Percentiles rank a stretch among this genome's conserved stretches.
phyloP scores from a whole-genome alignment of 1,140 invertebrate species.

The Berghia stephanieae region DNA sequence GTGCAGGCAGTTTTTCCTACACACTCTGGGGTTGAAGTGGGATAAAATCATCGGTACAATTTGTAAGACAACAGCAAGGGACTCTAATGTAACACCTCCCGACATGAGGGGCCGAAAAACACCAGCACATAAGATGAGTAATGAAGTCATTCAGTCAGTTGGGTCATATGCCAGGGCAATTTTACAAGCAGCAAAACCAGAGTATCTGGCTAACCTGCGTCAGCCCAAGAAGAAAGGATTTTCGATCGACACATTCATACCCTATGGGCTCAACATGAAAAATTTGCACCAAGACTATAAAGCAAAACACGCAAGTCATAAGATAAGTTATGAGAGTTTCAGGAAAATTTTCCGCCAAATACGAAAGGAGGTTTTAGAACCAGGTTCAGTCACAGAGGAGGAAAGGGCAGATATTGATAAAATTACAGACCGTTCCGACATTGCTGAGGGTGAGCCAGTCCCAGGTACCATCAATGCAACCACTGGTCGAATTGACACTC shows the following conservation, averaged over 20 bases:
- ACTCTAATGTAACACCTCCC: neutral
- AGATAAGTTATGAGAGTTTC: slow-evolving; percentile 27
- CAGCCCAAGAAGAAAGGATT: neutral
- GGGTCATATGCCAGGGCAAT: slow-evolving; percentile 13
- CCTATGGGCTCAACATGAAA: slow-evolving; percentile 27
- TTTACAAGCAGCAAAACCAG: slow-evolving; percentile 3
- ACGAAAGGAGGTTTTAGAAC: too few relatives aligned
- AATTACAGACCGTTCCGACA: too few relatives aligned
- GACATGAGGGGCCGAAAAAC: slow-evolving; percentile 17
- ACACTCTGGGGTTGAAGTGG: slow-evolving; percentile 26
- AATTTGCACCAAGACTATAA: slow-evolving; percentile 24
- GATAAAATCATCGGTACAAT: slow-evolving; percentile 25
- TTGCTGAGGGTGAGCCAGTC: too few relatives aligned
- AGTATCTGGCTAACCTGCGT: too few relatives aligned
- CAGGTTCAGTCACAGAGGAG: too few relatives aligned
- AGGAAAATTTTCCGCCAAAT: slow-evolving; percentile 11
- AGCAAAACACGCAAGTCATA: slow-evolving; percentile 15
- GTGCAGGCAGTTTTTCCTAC: slow-evolving; percentile 21
- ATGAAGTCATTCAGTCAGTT: slow-evolving; percentile 2
- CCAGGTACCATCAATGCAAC: too few relatives aligned
- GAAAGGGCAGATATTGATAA: too few relatives aligned
- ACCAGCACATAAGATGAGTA: slow-evolving; percentile 17
- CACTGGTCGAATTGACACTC: too few relatives aligned
- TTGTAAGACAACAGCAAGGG: neutral
- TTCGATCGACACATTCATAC: neutral